Evolutionary conservation across 2,113 vertebrate species (phyloP).

Genomic region (Piaya cayana): DNA sequence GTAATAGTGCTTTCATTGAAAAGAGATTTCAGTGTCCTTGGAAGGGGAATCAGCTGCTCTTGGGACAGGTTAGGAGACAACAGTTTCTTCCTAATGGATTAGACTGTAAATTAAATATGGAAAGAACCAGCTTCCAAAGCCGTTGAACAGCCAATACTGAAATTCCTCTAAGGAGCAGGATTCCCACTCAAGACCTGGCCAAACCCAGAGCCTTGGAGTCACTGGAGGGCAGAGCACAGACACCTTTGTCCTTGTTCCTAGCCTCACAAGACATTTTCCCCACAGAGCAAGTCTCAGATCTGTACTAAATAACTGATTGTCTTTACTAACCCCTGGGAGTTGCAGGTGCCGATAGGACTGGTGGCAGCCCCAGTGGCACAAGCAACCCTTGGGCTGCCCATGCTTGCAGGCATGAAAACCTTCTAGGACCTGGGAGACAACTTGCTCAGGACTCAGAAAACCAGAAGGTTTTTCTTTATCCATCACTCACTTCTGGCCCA

Average conservation of each 20-base stretch:
- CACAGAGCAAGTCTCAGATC: neutral
- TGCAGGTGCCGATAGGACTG: neutral
- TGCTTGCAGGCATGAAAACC: neutral
- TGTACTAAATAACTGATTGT: neutral
- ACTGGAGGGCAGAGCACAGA: neutral
- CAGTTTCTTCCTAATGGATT: constrained; percentile 10
- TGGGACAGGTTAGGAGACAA: neutral
- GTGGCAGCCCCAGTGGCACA: neutral
- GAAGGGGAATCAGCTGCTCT: neutral
- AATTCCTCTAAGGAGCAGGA: neutral
- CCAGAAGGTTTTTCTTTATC: neutral
- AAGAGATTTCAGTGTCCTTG: constrained; percentile 13
- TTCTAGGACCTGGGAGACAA: neutral
- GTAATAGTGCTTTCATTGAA: constrained; percentile 27
- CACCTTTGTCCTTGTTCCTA: neutral
- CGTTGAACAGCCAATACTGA: neutral
- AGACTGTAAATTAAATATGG: constrained; percentile 27
- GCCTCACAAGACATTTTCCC: neutral
- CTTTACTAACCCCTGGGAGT: neutral
- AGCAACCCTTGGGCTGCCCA: neutral
- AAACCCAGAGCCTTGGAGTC: neutral
- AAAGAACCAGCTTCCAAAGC: neutral
- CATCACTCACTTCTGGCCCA: neutral
- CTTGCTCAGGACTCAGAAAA: neutral
- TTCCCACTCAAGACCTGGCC: neutral